phyloP scores from a whole-genome alignment of 2,888 invertebrate species.

The Tiphia femorata region DNA sequence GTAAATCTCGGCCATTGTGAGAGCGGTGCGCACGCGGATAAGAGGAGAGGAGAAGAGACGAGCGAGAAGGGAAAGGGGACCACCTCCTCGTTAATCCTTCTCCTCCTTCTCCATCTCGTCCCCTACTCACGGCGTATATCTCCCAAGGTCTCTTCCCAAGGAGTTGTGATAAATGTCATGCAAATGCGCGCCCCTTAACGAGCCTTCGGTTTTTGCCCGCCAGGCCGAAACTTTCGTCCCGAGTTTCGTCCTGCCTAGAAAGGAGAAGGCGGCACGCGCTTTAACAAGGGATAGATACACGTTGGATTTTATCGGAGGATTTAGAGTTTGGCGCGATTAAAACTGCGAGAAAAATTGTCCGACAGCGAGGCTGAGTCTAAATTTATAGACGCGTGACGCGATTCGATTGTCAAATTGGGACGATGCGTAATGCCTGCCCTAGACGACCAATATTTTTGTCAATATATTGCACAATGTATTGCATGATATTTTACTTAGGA shows the following conservation, averaged over 20 bases:
- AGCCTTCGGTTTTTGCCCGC: constrained; percentile 46
- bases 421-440: no score
- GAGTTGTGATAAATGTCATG: constrained; percentile 52
- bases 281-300: no score
- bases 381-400: no score
- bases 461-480: no score
- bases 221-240: constrained; percentile 32
- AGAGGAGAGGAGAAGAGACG: neutral
- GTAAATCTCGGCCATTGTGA: neutral
- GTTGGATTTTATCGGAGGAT: no score
- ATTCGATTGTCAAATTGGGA: no score
- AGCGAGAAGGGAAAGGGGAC: neutral
- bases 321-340: no score
- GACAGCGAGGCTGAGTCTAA: no score
- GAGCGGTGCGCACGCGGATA: neutral
- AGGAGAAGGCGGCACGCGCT: no score
- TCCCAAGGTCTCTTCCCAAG: constrained; percentile 11
- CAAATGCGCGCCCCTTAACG: constrained; percentile 49
- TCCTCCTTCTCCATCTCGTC: constrained; percentile 12
- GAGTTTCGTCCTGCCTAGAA: constrained; percentile 24
- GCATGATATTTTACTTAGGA: no score
- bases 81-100: constrained; percentile 25
- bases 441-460: no score
- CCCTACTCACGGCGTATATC: constrained; percentile 12
- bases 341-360: no score